Percentiles rank a stretch among this genome's conserved stretches.
These are phyloP conservation scores for Perithous albicinctus DNA, from an alignment of 2,888 invertebrate species.

Conservation along the genomic window DNA sequence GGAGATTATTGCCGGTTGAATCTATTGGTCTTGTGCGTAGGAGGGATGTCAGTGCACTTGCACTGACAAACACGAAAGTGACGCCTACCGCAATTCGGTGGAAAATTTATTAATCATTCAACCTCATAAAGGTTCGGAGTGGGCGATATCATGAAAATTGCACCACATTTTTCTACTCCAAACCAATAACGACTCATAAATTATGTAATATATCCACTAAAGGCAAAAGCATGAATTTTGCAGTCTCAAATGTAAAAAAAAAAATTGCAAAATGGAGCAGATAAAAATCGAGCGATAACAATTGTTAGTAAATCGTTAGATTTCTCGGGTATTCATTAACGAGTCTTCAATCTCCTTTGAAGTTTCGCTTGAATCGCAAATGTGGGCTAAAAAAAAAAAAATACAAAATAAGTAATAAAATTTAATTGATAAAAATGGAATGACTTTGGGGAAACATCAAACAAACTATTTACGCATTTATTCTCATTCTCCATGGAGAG, in stretches of 20 bases:
- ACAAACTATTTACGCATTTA: neutral
- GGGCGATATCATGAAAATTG: conserved; percentile 34
- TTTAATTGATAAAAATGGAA: neutral
- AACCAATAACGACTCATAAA: neutral
- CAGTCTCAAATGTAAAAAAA: neutral
- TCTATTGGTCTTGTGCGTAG: conserved; percentile 67
- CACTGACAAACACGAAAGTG: conserved; percentile 26
- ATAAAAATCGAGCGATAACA: neutral
- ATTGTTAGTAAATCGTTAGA: neutral
- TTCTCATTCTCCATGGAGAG: neutral
- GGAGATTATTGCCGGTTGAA: conserved; percentile 47
- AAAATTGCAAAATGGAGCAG: neutral
- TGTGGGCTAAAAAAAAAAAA: too few relatives aligned
- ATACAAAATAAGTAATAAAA: too few relatives aligned
- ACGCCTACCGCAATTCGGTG: neutral
- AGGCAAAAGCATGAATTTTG: neutral
- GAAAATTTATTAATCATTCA: neutral
- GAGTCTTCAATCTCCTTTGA: conserved; percentile 8
- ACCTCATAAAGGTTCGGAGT: neutral
- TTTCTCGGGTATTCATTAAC: conserved; percentile 22
- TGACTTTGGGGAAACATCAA: neutral
- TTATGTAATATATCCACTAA: neutral
- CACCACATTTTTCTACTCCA: neutral
- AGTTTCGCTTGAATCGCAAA: neutral
- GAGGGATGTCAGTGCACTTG: conserved; percentile 65